Conservation (phyloP, 2,888 invertebrate species). For the Odontothrips loti region DNA sequence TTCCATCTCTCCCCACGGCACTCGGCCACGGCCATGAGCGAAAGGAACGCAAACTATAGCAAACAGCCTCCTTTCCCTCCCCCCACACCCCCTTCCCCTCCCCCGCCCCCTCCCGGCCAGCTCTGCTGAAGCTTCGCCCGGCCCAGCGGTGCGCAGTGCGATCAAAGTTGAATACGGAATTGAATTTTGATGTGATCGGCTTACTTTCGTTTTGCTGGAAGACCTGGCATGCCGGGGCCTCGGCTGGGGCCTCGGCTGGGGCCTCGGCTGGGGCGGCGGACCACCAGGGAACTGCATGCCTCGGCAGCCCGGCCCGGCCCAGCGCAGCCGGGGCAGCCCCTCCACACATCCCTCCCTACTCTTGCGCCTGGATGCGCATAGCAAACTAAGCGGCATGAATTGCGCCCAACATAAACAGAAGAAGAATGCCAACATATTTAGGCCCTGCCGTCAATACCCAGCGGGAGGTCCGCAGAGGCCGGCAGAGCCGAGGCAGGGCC, state of each 20-base stretch:
- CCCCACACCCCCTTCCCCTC: background rate
- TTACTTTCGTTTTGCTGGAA: slow-evolving; percentile 23
- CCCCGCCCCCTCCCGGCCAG: background rate
- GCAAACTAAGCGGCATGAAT: background rate
- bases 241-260: background rate
- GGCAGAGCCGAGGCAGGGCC: background rate
- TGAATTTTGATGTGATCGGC: slow-evolving; percentile 26
- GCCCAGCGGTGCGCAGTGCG: slow-evolving; percentile 19
- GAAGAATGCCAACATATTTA: background rate
- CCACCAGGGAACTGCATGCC: slow-evolving; percentile 18
- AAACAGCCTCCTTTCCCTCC: background rate
- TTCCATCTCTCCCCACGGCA: too few relatives aligned
- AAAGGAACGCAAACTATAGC: background rate
- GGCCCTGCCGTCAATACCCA: too few relatives aligned
- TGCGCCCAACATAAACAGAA: slow-evolving; percentile 8
- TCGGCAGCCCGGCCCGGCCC: background rate
- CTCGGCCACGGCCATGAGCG: background rate
- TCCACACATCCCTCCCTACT: too few relatives aligned
- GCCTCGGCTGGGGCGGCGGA: background rate
- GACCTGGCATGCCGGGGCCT: background rate
- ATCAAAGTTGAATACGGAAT: slow-evolving; percentile 26
- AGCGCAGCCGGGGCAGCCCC: too few relatives aligned
- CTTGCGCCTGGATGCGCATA: background rate
- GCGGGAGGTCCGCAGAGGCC: too few relatives aligned
- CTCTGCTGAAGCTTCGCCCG: background rate